These are phyloP conservation scores for Andrena marginata DNA, from an alignment of 2,888 invertebrate species.

Conservation along the genomic window DNA sequence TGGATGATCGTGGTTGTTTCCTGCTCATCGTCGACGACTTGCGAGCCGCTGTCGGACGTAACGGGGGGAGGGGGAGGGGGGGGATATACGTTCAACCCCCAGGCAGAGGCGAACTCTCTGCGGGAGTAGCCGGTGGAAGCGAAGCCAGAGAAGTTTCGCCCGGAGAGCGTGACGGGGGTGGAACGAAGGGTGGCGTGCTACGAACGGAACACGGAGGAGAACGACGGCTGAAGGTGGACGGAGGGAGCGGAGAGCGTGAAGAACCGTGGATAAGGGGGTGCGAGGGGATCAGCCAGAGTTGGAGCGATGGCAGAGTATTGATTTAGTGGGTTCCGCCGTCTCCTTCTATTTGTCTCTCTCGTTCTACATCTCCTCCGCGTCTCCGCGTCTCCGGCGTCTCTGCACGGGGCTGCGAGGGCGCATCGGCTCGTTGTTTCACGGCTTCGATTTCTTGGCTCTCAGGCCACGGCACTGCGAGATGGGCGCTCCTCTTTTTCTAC, in stretches of 20 bases:
- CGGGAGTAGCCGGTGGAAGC: constrained; percentile 76
- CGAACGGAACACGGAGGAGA: constrained; percentile 68
- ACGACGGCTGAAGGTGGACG: constrained; percentile 17
- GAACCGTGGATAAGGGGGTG: constrained; percentile 73
- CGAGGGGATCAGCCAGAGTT: constrained; percentile 83
- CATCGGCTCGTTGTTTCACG: constrained; percentile 70
- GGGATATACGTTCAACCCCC: constrained; percentile 31
- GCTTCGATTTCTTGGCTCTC: constrained; percentile 68
- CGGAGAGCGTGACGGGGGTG: constrained; percentile 84
- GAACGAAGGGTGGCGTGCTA: constrained; percentile 80
- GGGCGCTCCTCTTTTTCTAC: constrained; percentile 5
- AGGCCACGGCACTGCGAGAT: constrained; percentile 1
- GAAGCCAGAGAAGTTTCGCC: constrained; percentile 82
- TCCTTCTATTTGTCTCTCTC: constrained; percentile 84
- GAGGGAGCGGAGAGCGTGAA: constrained; percentile 53
- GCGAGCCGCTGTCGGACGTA: constrained; percentile 38
- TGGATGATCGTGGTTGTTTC: constrained; percentile 19
- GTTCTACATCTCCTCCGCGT: constrained; percentile 79
- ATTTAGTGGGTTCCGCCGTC: constrained; percentile 85
- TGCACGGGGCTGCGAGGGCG: constrained; percentile 65
- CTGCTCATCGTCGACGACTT: constrained; percentile 56
- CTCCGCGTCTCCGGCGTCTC: constrained; percentile 69
- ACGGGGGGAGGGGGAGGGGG: constrained; percentile 4
- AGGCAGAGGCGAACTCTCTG: constrained; percentile 78
- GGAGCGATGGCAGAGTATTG: constrained; percentile 85